Evolutionary conservation across 2,113 vertebrate genomes (phyloP), one percentile per base, ranked within the genome.

Genomic region (Microtus ochrogaster): DNA sequence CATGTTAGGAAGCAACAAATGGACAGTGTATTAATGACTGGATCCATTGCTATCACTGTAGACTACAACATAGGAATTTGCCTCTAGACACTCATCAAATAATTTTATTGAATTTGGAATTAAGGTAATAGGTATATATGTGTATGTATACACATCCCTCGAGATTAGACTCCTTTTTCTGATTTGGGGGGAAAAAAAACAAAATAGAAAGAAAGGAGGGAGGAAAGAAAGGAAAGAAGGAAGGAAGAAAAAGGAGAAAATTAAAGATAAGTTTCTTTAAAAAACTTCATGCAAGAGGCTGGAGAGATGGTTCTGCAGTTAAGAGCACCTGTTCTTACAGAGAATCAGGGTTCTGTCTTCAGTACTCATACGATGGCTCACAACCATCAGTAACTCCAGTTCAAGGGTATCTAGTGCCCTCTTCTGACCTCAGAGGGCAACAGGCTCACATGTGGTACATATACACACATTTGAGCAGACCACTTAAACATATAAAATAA

Each of bases 81-180:
- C 58, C 9, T 93, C 81, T 61, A 94, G 28, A 61, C 65, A 93
- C 9, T 70, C 90, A 61, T 44, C 68, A 93, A 84, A 70, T 10
- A 91, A 89, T 22, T 66, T 58, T 89, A 89, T 90, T 52, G 88
- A 90, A 58, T 83, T 86, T 39, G 85, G 36, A 73, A 95, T 84
- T 93, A 63, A 94, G 19, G 61, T 95, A 9, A 41, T 81, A 39
- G 36, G 14, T 70, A 55, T 28, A 41, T 61, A 93, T 39, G 41
- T 65, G 26, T n/a, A 61, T 4, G 58, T 14, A 39, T 30, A 92
- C 61, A 92, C 44, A 70, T 58, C 33, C 88, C 70, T 90, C 49
- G 52, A 97, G 74, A 92, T 30, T 30, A 92, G 14, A 5, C 17
- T 90, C 61, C 92, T 72, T 95, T 55, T 83, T 96, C 63, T 91